Conservation (phyloP, 2,113 vertebrate species). For the Coturnix japonica region DNA sequence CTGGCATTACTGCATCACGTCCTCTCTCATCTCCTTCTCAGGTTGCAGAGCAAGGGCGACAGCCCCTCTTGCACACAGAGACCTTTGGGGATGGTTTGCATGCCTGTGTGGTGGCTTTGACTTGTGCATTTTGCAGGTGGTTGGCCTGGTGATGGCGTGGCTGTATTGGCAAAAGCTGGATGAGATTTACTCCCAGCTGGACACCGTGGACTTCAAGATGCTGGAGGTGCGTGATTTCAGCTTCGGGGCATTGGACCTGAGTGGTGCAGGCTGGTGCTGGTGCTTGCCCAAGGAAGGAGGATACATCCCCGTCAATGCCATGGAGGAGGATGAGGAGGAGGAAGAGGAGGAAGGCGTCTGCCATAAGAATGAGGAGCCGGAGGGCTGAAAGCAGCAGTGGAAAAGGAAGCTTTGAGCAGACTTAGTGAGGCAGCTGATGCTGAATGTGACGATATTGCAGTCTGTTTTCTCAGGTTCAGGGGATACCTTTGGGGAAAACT, state of each 20-base stretch:
- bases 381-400: background rate
- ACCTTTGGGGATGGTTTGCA: background rate
- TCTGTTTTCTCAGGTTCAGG: background rate
- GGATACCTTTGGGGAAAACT: background rate
- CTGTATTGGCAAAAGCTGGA: constrained; percentile 88
- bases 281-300: constrained; percentile 88
- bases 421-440: rapidly evolving
- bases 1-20: background rate
- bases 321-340: background rate
- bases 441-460: rapidly evolving
- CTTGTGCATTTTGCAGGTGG: constrained; percentile 58
- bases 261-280: constrained; percentile 88
- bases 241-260: constrained; percentile 81
- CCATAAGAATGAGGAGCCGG: background rate
- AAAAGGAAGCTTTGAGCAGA: background rate
- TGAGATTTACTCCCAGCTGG: constrained; percentile 77
- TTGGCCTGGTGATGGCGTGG: constrained; percentile 85
- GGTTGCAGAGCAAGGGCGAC: no score
- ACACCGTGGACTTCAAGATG: constrained; percentile 83
- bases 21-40: background rate
- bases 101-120: rapidly evolving
- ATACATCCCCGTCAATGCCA: constrained; percentile 79
- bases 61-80: no score
- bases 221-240: constrained; percentile 69
- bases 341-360: background rate